Evolutionary conservation across 1,140 invertebrate species (phyloP), one percentile per base, ranked within the genome.

Genomic region (Meloidogyne chitwoodi): DNA sequence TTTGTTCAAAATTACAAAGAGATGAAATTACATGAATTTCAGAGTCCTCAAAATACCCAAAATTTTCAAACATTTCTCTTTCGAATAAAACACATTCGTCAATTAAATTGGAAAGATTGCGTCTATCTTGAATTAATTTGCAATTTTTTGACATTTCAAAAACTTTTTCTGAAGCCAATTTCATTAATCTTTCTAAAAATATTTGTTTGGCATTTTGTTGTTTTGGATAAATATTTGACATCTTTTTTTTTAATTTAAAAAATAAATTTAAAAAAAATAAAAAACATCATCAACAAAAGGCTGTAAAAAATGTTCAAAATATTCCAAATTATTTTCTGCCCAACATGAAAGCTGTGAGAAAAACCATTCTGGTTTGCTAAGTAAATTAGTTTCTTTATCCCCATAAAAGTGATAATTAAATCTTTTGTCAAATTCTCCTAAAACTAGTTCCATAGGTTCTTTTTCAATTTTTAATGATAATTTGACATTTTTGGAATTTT

Each of bases 381-480:
- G 48, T 26, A 44, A 56, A 70, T 81, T 81, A 12, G 80, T 81
- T 11, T 77, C 71, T 41, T 76, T 77, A 4, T 82, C 77, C 1
- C 80, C 80, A 66, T 80, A 81, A 31, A 81, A 81, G 31, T 81
- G 80, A 38, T 78, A 81, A 34, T 79, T 70, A 63, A 81, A 81
- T 0, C 76, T n/a, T 27, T 78, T 77, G n/a, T 62, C 34, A 78
- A 77, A 77, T 68, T 77, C 76, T 0, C 56, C 75, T n/a, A 77
- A 34, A 24, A 77, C 31, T 8, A 77, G 24, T 67, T 76, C 66
- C 1, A 76, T 27, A 22, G 38, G 34, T 0, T 44, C 26, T 26
- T 70, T 12, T 68, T 75, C 34, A 6, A 38, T 65, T n/a, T n/a
- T n/a, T 12, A 29, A 24, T 26, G 69, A 19, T n/a, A 64, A n/a